Conservation (phyloP, 2,888 invertebrate species). For the Agriotes lineatus region DNA sequence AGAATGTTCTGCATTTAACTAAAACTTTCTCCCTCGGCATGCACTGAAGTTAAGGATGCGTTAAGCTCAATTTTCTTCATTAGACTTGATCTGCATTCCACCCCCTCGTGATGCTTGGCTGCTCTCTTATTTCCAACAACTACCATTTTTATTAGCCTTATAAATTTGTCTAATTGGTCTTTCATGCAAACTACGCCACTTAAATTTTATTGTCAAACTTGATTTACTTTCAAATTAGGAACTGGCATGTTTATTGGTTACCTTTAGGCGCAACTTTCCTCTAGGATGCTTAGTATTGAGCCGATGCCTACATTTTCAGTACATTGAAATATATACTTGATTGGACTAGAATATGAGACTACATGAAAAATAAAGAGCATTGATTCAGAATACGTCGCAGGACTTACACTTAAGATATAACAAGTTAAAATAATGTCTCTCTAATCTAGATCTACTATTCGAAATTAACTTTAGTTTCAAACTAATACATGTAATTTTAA, state of each 20-base stretch:
- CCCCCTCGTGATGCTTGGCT: constrained; percentile 56
- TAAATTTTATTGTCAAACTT: constrained; percentile 43
- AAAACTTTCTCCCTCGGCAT: constrained; percentile 38
- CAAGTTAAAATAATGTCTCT: too few relatives aligned
- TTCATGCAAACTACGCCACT: constrained; percentile 59
- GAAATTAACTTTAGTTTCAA: too few relatives aligned
- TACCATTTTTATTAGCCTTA: constrained; percentile 64
- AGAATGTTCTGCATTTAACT: constrained; percentile 31
- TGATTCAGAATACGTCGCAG: too few relatives aligned
- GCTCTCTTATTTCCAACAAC: constrained; percentile 57
- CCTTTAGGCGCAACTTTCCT: neutral
- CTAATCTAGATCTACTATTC: too few relatives aligned
- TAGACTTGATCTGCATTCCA: constrained; percentile 64
- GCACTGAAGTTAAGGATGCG: constrained; percentile 63
- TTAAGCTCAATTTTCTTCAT: constrained; percentile 66
- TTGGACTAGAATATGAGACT: too few relatives aligned
- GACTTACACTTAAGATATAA: too few relatives aligned
- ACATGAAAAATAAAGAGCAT: too few relatives aligned
- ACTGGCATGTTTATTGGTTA: neutral
- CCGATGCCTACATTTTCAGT: too few relatives aligned
- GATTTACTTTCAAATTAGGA: constrained; percentile 28
- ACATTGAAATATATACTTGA: too few relatives aligned
- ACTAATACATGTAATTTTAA: too few relatives aligned
- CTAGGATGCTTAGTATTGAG: too few relatives aligned
- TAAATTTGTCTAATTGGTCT: constrained; percentile 66